Base-by-base conservation (phyloP, 2,797 vertebrate genomes). In the Iguana delicatissima region DNA sequence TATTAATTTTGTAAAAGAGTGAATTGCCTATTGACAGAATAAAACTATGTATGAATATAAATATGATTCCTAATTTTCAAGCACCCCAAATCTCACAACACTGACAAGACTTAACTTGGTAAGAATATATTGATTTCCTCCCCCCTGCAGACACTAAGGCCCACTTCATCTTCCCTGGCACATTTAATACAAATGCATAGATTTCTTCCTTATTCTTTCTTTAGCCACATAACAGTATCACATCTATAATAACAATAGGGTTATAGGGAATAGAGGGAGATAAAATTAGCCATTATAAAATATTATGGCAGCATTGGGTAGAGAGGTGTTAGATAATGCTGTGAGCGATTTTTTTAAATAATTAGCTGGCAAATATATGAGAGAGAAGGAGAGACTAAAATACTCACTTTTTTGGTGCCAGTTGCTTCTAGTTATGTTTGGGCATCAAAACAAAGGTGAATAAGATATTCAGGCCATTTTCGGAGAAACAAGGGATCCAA, bases 381-480 rank as follows among this genome's bases (percentile, higher is more conserved):
- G 26, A 83, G 42, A 67, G 64, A 84, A 16, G 77, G 42, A 67
- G 12, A 55, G 46, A 88, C 13, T 35, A 83, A 38, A 87, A 90
- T 96, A 97, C 97, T 97, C 94, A 98, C 97, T 94, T 94, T 83
- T 94, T 82, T 77, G 92, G 73, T 94, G 90, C 84, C 91, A 93
- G 94, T 89, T 89, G 91, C 93, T 95, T 94, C 89, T 52, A 85
- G 88, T 91, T 86, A 93, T 42, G 24, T 84, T 95, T 90, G 91
- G 32, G 1, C 20, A 93, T 88, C 69, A 91, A 94, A 93, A 95
- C 94, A 95, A 91, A 91, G 90, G 77, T 88, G 91, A 85, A 92
- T 72, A 95, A 12, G 26, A 29, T 69, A 85, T 90, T 73, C 93
- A 80, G 89, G 74, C 88, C 0, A 74, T 73, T 92, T 93, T 91